These are phyloP conservation scores for Cantharis flavilabris DNA, from an alignment of 2,888 invertebrate species.

Conservation along the genomic window DNA sequence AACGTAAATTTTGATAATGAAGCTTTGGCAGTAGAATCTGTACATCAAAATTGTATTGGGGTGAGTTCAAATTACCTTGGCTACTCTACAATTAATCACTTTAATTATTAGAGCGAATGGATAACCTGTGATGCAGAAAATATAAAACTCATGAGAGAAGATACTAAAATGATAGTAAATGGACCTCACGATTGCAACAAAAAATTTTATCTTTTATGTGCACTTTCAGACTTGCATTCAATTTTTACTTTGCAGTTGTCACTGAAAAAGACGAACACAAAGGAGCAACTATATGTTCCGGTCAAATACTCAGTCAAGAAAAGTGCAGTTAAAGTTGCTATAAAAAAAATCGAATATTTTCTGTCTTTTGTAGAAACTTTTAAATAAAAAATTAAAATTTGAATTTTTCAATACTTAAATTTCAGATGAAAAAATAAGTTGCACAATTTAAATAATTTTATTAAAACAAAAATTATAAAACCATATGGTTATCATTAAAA, in stretches of 20 bases:
- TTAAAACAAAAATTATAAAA: not conserved
- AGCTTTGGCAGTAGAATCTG: slow-evolving; percentile 67
- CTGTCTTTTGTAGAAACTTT: slow-evolving; percentile 62
- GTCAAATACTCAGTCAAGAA: slow-evolving; percentile 59
- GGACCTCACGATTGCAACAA: slow-evolving; percentile 62
- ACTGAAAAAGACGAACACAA: slow-evolving; percentile 33
- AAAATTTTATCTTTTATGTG: slow-evolving; percentile 65
- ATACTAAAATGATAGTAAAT: slow-evolving; percentile 64
- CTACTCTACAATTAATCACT: not conserved
- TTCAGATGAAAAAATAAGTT: not conserved
- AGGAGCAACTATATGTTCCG: slow-evolving; percentile 56
- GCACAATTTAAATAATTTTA: not conserved
- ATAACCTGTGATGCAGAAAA: slow-evolving; percentile 63
- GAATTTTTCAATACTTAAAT: too few species aligned
- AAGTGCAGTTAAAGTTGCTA: slow-evolving; percentile 60
- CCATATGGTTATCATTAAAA: not conserved
- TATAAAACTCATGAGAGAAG: slow-evolving; percentile 62
- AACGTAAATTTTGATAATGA: slow-evolving; percentile 68
- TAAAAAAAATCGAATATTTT: slow-evolving; percentile 75
- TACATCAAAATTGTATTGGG: slow-evolving; percentile 55
- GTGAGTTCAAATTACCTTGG: slow-evolving; percentile 38
- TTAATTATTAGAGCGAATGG: slow-evolving; percentile 59
- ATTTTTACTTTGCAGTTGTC: slow-evolving; percentile 57
- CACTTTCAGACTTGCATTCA: slow-evolving; percentile 68
- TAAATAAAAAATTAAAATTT: not conserved